phyloP scores from a whole-genome alignment of 1,140 invertebrate genomes.

The Lamellibrachia luymesi region DNA sequence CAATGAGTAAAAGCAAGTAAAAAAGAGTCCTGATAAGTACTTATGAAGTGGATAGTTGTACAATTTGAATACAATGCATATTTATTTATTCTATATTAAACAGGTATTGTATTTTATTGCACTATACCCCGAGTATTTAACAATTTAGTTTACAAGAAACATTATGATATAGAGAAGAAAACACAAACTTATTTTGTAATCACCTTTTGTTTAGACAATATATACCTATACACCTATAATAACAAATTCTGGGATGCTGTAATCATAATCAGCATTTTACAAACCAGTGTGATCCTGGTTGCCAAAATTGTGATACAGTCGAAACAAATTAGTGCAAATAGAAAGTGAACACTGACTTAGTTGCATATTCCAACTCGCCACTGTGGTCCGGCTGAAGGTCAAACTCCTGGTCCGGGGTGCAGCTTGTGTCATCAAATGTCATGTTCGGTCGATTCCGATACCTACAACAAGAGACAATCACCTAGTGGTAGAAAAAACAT shows the following conservation, averaged over 20 bases:
- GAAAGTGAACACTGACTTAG: slow-evolving; percentile 68
- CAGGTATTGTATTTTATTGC: no score
- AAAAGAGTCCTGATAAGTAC: neutral
- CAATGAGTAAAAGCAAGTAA: neutral
- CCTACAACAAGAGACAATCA: slow-evolving; percentile 56
- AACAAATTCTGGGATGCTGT: no score
- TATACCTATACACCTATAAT: neutral
- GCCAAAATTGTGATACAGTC: neutral
- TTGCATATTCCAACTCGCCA: slow-evolving; percentile 82
- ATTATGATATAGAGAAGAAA: no score
- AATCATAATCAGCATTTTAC: no score
- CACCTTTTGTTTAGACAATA: no score
- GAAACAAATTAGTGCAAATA: neutral
- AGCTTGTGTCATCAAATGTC: slow-evolving; percentile 83
- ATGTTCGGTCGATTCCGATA: slow-evolving; percentile 90
- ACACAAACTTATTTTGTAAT: no score
- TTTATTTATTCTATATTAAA: no score
- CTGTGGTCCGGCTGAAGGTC: slow-evolving; percentile 76
- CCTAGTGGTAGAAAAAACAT: slow-evolving; percentile 23
- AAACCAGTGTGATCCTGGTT: neutral
- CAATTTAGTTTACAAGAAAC: no score
- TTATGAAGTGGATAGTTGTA: no score
- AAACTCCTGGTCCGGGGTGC: slow-evolving; percentile 84
- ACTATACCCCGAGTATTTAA: no score
- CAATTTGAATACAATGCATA: no score